Base-by-base conservation (phyloP, 2,888 invertebrate species). In the Cephus pulcher region DNA sequence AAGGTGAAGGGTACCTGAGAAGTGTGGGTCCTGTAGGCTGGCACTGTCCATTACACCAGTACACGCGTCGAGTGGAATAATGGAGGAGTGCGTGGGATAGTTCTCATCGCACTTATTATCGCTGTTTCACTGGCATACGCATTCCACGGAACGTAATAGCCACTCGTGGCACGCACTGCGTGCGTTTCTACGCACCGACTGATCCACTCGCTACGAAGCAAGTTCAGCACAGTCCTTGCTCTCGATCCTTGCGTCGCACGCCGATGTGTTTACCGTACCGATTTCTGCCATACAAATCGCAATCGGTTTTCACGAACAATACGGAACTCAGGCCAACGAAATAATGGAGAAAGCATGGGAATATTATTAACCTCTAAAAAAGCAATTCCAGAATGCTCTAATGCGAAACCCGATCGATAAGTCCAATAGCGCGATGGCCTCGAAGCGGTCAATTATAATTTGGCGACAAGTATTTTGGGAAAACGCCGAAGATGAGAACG, bases 101-200 rank as follows among this genome's bases (percentile, higher is more conserved):
- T 91, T 91, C 91, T 87, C 91, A 91, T 89, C 87, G 86, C 84
- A 84, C 23, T 90, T 87, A 88, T 89, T 86, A 88, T 84, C 82
- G 77, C 78, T 80, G 80, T 80, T 77, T 75, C 76, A 75, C 79
- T 82, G 83, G 83, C 76, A 81, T 81, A 82, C 85, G 82, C 84
- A 84, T 83, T 83, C 82, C 81, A 76, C 12, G 32, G 15, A 34
- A 70, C 56, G 33, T 69, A 33, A 68, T 40, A 15, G 76, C 81
- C 78, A 74, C 78, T 80, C 79, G 82, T 79, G 82, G 84, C 84
- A 84, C 81, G 83, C 87, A 86, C 83, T 80, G 78, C 78, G 78
- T 79, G 78, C 84, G 80, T 56, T 56, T 56, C 23, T 56, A 56
- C 56, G 56, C 56, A 23, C 56, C 56, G 56, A 56, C 23, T 56